Evolutionary conservation across 2,888 invertebrate species (phyloP).

Genomic region (Cheilosia soror): DNA sequence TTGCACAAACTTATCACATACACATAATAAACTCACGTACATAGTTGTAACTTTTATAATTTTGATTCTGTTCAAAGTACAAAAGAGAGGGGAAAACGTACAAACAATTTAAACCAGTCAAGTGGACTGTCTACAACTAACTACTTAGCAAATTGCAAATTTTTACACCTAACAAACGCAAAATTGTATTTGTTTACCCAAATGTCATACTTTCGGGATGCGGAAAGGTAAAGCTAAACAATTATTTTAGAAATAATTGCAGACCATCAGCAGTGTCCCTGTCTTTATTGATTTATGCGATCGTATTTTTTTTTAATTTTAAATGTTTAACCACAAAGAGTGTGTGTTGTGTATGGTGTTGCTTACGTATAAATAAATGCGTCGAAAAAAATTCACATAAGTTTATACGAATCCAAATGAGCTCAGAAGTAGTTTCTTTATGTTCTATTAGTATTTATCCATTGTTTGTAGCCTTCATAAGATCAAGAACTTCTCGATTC

Average conservation of each 20-base stretch:
- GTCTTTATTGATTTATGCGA: constrained; percentile 26
- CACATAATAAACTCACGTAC: constrained; percentile 11
- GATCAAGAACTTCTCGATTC: constrained; percentile 84
- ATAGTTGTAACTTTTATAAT: neutral
- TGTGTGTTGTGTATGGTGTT: constrained; percentile 20
- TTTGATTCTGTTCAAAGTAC: constrained; percentile 13
- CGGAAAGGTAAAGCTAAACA: constrained; percentile 65
- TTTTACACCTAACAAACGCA: constrained; percentile 11
- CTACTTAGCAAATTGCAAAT: constrained; percentile 20
- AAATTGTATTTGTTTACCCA: constrained; percentile 1
- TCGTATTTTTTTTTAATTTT: constrained; percentile 17
- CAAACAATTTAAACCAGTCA: constrained; percentile 39
- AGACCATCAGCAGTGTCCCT: constrained; percentile 57
- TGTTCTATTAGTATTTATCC: constrained; percentile 22
- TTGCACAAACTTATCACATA: constrained; percentile 60
- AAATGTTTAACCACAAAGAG: constrained; percentile 42
- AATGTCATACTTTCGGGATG: constrained; percentile 26
- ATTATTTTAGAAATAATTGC: constrained; percentile 59
- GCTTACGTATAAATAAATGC: constrained; percentile 79
- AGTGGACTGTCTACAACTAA: constrained; percentile 32
- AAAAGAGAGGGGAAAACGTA: neutral
- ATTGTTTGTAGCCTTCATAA: constrained; percentile 77
- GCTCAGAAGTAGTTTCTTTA: constrained; percentile 40
- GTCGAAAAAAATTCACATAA: constrained; percentile 81
- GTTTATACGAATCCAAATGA: constrained; percentile 74